These are phyloP conservation scores for Acanthaster planci DNA, from an alignment of 35 echinoderm and acorn worm species.

Conservation along the genomic window DNA sequence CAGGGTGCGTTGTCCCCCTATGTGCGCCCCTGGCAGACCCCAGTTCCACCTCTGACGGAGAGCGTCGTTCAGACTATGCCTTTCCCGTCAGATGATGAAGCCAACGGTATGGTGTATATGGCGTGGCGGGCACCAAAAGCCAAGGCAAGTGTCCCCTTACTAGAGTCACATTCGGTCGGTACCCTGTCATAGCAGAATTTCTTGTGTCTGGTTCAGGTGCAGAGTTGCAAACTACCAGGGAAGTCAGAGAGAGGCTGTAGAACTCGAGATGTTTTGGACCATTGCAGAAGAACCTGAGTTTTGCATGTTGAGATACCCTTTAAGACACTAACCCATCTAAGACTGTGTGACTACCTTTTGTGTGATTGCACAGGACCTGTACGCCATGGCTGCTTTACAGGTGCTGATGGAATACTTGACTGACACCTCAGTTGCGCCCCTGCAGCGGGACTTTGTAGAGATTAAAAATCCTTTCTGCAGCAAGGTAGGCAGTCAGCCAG, in stretches of 20 bases:
- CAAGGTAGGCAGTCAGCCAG: slow-evolving; percentile 51
- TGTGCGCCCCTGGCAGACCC: slow-evolving; percentile 77
- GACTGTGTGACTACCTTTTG: no score
- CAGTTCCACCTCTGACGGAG: slow-evolving; percentile 78
- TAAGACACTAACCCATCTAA: no score
- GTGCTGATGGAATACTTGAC: slow-evolving; percentile 92
- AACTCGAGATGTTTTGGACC: no score
- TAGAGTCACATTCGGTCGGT: not conserved
- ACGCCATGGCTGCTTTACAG: slow-evolving; percentile 77
- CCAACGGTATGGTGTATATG: slow-evolving; percentile 93
- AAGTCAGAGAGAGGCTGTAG: no score
- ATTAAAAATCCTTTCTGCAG: slow-evolving; percentile 75
- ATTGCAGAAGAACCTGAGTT: no score
- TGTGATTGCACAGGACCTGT: slow-evolving; percentile 74
- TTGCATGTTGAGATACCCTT: no score
- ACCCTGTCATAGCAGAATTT: no score
- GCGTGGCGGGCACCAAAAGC: slow-evolving; percentile 92
- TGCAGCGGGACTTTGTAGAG: slow-evolving; percentile 97
- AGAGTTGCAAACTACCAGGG: no score
- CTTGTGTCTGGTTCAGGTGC: no score
- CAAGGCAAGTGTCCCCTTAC: slow-evolving; percentile 47
- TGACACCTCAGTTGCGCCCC: slow-evolving; percentile 84
- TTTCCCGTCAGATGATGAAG: slow-evolving; percentile 94
- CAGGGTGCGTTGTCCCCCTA: slow-evolving; percentile 77
- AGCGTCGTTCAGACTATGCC: slow-evolving; percentile 54